A percentile compares a stretch with the other conserved stretches of the same genome.
These are phyloP conservation scores for Reticulitermes speratus DNA, from an alignment of 1,140 invertebrate genomes.

Conservation along the genomic window DNA sequence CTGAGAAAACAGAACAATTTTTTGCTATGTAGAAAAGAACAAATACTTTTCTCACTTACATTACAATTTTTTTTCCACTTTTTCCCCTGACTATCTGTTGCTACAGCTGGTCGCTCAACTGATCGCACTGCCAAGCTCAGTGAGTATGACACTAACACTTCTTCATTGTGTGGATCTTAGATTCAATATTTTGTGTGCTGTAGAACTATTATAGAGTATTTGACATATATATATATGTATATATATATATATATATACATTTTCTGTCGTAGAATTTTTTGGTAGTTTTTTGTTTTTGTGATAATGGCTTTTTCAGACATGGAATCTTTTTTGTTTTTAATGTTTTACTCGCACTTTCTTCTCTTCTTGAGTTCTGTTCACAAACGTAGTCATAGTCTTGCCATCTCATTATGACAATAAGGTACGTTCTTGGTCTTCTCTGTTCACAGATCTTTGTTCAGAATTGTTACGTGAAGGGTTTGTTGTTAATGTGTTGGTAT, in stretches of 20 bases:
- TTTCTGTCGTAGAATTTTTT: constrained; percentile 20
- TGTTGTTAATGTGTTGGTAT: constrained; percentile 41
- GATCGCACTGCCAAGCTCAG: constrained; percentile 36
- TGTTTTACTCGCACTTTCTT: constrained; percentile 34
- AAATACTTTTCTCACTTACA: constrained; percentile 36
- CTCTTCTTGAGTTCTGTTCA: constrained; percentile 34
- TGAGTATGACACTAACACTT: constrained; percentile 39
- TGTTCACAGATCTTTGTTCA: constrained; percentile 36
- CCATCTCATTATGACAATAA: constrained; percentile 34
- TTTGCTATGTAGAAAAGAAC: constrained; percentile 36
- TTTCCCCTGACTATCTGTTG: constrained; percentile 39
- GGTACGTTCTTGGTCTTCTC: constrained; percentile 32
- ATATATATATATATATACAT: constrained; percentile 7
- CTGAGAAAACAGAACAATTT: constrained; percentile 31
- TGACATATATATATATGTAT: constrained; percentile 4
- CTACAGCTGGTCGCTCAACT: constrained; percentile 31
- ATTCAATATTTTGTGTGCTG: constrained; percentile 20
- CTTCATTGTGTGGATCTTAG: constrained; percentile 42
- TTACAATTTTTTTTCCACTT: constrained; percentile 37
- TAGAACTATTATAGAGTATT: constrained; percentile 28
- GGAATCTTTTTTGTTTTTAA: constrained; percentile 39
- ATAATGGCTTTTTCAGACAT: constrained; percentile 3
- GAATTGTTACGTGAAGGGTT: constrained; percentile 33
- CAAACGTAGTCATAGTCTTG: constrained; percentile 39
- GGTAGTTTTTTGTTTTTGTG: neutral